Evolutionary conservation across 2,888 invertebrate genomes (phyloP), one percentile per base, ranked within the genome.

Genomic region (Tyria jacobaeae): DNA sequence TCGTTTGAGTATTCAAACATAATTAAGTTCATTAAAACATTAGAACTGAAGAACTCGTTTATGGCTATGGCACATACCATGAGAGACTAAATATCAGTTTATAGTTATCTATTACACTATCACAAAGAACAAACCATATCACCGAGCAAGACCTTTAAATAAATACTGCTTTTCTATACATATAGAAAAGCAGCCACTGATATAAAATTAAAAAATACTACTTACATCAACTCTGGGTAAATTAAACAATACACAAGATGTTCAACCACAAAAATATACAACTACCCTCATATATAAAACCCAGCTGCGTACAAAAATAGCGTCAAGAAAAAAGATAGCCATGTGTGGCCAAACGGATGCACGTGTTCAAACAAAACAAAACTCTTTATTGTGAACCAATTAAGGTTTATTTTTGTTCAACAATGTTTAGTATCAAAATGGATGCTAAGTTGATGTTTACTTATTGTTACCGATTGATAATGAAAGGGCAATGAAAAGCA

Each of bases 301-400:
- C 77, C 89, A 89, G 85, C 89, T 88, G 89, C 80, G 78, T 70
- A 75, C 79, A 75, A 71, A 86, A 85, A 85, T 85, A 88, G 82
- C 60, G 70, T 71, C 53, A 68, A 60, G 79, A 81, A 87, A 87
- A 87, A 83, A 82, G 70, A 78, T 66, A 73, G 66, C 74, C 86
- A 85, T 82, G 86, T 84, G 85, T 78, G 83, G 82, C 70, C 69
- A 48, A 71, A 68, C 73, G 73, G 79, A 82, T 73, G 78, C 81
- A 80, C 75, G 71, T 71, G 75, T 70, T 61, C 62, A 39, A 62
- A 74, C 66, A 68, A 67, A 64, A 68, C 75, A 63, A 73, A 68
- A 67, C 70, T 64, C 69, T 62, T 44, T 79, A 76, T 76, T 61
- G 31, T 52, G 9, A 67, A 66, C 55, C 63, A 34, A 17, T 62